Percentiles rank a stretch among this genome's conserved stretches.
Evolutionary conservation across 2,113 vertebrate species (phyloP).

Genomic region (Perognathus longimembris): DNA sequence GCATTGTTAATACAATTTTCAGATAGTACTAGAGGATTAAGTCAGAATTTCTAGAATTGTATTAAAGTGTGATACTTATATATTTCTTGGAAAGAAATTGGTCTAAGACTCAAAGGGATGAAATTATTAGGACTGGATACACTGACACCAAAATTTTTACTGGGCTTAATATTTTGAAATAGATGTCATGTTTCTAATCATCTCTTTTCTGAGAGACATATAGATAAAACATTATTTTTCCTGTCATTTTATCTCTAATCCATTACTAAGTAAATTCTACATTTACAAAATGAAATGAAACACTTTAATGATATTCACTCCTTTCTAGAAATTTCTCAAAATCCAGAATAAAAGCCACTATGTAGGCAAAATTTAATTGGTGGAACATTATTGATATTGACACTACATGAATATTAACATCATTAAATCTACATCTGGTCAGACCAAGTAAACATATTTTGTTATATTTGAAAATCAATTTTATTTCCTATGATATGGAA

Average conservation of each 20-base stretch:
- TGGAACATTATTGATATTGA: not conserved
- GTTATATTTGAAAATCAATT: not conserved
- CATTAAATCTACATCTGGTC: not conserved
- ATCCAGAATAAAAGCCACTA: not conserved
- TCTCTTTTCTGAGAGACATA: not conserved
- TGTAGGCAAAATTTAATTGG: not conserved
- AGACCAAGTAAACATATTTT: not conserved
- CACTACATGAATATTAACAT: not conserved
- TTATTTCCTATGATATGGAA: not conserved
- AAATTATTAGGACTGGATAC: not conserved
- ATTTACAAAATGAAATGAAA: not conserved
- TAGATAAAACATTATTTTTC: not conserved
- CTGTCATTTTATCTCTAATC: not conserved
- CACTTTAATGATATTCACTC: not conserved
- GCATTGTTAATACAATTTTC: not conserved
- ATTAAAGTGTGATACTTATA: conserved; percentile 2
- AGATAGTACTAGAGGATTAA: not conserved
- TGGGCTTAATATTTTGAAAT: conserved; percentile 19
- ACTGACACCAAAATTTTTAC: not conserved
- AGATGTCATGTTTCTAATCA: not conserved
- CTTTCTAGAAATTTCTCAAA: not conserved
- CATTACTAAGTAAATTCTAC: not conserved
- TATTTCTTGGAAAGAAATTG: not conserved
- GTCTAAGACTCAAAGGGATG: not conserved
- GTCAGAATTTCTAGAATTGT: not conserved